phyloP scores from a whole-genome alignment of 1,140 invertebrate genomes.

The Macrotrachela quadricornifera region DNA sequence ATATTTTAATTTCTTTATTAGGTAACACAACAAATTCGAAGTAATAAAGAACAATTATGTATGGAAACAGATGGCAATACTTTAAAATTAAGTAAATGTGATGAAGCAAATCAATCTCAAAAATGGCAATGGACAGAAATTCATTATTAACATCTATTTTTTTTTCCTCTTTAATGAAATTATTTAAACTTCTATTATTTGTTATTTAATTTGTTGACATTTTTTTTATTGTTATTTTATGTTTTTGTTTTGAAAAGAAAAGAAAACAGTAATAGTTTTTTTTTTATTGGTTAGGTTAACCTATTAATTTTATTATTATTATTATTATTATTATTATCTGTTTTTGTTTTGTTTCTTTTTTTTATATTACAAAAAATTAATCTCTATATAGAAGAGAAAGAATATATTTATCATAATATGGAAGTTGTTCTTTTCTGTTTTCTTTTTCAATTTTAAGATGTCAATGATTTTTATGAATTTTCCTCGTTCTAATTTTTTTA shows the following conservation, averaged over 20 bases:
- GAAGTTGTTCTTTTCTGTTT: neutral
- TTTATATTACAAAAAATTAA: too few relatives aligned
- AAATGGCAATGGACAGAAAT: constrained; percentile 9
- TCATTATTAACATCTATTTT: neutral
- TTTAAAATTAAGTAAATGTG: constrained; percentile 1
- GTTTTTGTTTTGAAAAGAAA: neutral
- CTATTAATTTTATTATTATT: too few relatives aligned
- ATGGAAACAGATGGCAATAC: neutral
- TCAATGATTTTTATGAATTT: neutral
- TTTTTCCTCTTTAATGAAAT: too few relatives aligned
- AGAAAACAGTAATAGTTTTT: too few relatives aligned
- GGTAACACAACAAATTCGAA: constrained; percentile 1
- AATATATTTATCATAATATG: too few relatives aligned
- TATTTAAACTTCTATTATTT: too few relatives aligned
- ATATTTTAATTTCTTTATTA: neutral
- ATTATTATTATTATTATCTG: too few relatives aligned
- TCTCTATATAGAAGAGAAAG: too few relatives aligned
- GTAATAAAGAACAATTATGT: constrained; percentile 4
- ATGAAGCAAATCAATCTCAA: constrained; percentile 1
- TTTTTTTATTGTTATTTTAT: neutral
- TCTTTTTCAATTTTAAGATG: neutral
- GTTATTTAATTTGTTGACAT: too few relatives aligned
- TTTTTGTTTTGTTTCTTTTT: too few relatives aligned
- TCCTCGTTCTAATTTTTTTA: too few relatives aligned
- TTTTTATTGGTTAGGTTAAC: too few relatives aligned